Base-by-base conservation (phyloP, 2,888 invertebrate species). In the Calliphora vomitoria region DNA sequence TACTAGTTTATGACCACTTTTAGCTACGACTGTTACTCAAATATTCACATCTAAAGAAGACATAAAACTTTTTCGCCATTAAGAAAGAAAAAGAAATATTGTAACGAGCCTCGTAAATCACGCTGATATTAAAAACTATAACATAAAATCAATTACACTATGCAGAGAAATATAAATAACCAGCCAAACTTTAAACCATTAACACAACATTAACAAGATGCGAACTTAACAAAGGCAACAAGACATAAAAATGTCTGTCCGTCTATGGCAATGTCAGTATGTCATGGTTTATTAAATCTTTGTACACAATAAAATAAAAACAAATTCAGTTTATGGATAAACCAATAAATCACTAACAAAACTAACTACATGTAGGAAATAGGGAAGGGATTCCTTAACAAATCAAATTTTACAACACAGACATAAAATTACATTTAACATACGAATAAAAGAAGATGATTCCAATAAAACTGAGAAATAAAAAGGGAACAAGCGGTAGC, bases 301-400 rank as follows among this genome's bases (percentile, higher is more conserved):
- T 53, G 20, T 64, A 44, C 25, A 3, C 18, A 58, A 58, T 20
- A 44, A 78, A 41, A 15, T 38, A 25, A 50, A 50, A 41, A 64
- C n/a, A 25, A 10, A 62, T n/a, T 55, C 35, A 35, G 11, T 44
- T 44, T 4, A 41, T 13, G 64, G 44, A 3, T 18, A n/a, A 38
- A 64, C 35, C 38, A 62, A 81, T 82, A 82, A 82, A 82, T 82
- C 81, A 82, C 13, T 62, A 25, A 62, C 38, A 53, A 41, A 80
- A 50, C 18, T n/a, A 69, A n/a, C n/a, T 25, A 55, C n/a, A 44
- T 53, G 5, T 18, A 10, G 6, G 6, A 53, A 53, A 18, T 44
- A 64, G 44, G 41, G 15, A n/a, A n/a, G n/a, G n/a, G n/a, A 58
- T 64, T 55, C 13, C 25, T 5, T 18, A 64, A 38, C 25, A 53